A percentile compares a stretch with the other conserved stretches of the same genome.
These are phyloP conservation scores for Molanna angustata DNA, from an alignment of 2,888 invertebrate species.

Conservation along the genomic window DNA sequence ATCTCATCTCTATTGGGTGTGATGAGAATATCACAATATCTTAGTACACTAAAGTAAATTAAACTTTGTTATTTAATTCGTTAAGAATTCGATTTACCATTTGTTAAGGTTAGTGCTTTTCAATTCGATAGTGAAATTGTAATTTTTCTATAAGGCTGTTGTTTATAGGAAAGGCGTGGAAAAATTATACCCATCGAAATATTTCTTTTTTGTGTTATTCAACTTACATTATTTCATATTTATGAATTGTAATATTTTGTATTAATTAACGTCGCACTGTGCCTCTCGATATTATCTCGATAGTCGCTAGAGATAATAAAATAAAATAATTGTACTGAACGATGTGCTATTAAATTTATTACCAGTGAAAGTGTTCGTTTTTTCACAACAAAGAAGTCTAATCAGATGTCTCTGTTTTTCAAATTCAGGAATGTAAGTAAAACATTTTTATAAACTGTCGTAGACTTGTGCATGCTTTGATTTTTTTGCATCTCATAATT, in stretches of 20 bases:
- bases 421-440: slow-evolving; percentile 54
- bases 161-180: not conserved
- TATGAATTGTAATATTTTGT: too few species aligned
- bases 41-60: not conserved
- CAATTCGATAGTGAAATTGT: not conserved
- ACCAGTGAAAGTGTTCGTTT: not conserved
- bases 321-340: not conserved
- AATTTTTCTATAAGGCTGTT: not conserved
- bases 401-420: slow-evolving; percentile 53
- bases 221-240: too few species aligned
- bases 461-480: too few species aligned
- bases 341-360: not conserved
- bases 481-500: too few species aligned
- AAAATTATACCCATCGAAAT: not conserved
- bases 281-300: not conserved
- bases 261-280: not conserved
- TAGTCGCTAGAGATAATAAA: not conserved
- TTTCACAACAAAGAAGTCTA: slow-evolving; percentile 12
- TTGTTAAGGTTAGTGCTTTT: not conserved
- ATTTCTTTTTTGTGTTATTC: too few species aligned
- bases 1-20: slow-evolving; percentile 13
- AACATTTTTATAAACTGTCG: too few species aligned
- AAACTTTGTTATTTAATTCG: not conserved
- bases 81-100: not conserved
- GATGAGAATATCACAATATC: slow-evolving; percentile 12